phyloP scores from a whole-genome alignment of 2,888 invertebrate genomes.

The Ametastegia equiseti region DNA sequence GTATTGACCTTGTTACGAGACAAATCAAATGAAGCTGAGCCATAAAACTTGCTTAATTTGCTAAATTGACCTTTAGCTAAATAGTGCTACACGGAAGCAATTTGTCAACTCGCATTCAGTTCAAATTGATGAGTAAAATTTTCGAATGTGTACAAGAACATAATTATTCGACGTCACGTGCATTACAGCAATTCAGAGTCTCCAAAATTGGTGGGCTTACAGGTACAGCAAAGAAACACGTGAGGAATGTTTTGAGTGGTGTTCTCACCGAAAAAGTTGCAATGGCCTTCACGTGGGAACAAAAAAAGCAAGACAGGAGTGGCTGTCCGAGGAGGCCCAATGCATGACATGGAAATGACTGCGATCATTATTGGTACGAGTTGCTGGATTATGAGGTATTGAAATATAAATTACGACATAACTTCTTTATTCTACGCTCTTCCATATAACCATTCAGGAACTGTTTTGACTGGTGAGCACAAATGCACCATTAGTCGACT shows the following conservation, averaged over 20 bases:
- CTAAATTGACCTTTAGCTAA: not conserved
- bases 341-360: not conserved
- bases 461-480: constrained; percentile 4
- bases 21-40: not conserved
- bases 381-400: not conserved
- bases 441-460: not conserved
- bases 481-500: not conserved
- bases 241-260: constrained; percentile 1
- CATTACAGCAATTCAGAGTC: constrained; percentile 9
- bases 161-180: not conserved
- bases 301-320: not conserved
- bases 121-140: not conserved
- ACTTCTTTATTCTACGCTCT: not conserved
- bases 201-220: not conserved
- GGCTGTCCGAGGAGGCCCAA: not conserved
- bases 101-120: not conserved
- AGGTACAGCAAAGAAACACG: not conserved
- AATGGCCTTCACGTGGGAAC: constrained; percentile 10
- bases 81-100: constrained; percentile 1
- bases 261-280: not conserved
- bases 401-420: not conserved
- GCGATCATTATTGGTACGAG: not conserved
- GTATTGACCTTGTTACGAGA: not conserved
- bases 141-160: not conserved
- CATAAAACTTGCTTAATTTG: not conserved